Evolutionary conservation across 2,113 vertebrate species (phyloP), one percentile per base, ranked within the genome.

Genomic region (Microcebus jonahi): DNA sequence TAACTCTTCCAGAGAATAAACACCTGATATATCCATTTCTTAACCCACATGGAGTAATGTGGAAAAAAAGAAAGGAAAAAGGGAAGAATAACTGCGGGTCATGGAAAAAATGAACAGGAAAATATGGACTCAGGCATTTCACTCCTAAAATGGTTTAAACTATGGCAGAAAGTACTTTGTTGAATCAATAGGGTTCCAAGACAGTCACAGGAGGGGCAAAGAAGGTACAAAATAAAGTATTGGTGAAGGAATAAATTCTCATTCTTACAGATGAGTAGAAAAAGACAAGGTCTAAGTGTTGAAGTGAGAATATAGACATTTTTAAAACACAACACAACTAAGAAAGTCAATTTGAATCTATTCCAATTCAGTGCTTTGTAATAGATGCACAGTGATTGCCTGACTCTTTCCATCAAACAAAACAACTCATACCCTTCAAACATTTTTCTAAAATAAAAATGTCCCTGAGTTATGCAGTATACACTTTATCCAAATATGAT

Each of bases 271-370:
- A 84, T 65, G 31, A 77, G 1, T 18, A 82, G 42, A 29, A 34
- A 68, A 94, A 81, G 31, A 82, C 17, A 73, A 48, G 3, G 27
- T 31, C 6, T 84, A 83, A 50, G 39, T 68, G 77, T 53, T 89
- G 34, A 87, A 39, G 83, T 59, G 15, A 88, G 20, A 91, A 71
- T 68, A 50, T 23, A 71, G 55, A 92, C 42, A 91, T 86, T 86
- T 61, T 23, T 75, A 67, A 81, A 94, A 39, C 85, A 94, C 11
- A 81, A 6, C 1, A 68, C 3, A 95, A 7, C 23, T 80, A 17
- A 85, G 14, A 90, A 81, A 91, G 77, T 45, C 42, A 57, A 67
- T 96, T 21, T 73, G 50, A 91, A 50, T 36, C 76, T 59, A 94
- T 70, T 87, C 20, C 34, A 75, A 27, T 25, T 65, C 6, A 27